Evolutionary conservation across 2,113 vertebrate genomes (phyloP).

Genomic region (Corvus hawaiiensis): DNA sequence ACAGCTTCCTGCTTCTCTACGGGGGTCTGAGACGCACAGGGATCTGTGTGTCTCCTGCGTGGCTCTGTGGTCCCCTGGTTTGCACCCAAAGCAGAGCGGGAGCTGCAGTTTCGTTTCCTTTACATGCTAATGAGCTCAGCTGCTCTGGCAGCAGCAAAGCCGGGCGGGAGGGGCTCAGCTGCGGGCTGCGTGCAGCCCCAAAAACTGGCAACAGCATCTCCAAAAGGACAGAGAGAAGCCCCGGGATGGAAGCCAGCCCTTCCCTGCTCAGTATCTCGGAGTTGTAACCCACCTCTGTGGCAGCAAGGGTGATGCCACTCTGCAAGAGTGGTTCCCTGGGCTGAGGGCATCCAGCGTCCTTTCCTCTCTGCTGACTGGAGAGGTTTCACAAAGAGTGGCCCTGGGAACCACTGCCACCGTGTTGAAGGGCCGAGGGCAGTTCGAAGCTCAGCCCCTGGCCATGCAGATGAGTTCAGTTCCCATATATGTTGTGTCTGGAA

Average conservation of each 20-base stretch:
- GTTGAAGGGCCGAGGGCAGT: not conserved
- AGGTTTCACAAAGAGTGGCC: not conserved
- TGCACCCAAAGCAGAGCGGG: not conserved
- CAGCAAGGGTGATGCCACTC: not conserved
- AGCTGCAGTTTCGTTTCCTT: not conserved
- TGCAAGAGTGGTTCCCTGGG: not conserved
- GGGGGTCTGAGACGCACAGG: fast-evolving
- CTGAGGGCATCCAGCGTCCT: not conserved
- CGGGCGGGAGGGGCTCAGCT: not conserved
- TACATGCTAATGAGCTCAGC: not conserved
- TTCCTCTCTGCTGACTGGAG: not conserved
- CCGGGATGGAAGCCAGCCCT: not conserved
- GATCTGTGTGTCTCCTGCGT: not conserved
- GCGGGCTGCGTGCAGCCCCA: not conserved
- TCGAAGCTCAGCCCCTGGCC: not conserved
- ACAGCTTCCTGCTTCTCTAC: not conserved
- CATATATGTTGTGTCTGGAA: not conserved
- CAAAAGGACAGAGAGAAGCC: not conserved
- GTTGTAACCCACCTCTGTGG: not conserved
- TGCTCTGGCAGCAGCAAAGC: constrained; percentile 1
- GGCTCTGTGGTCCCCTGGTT: not conserved
- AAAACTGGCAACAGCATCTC: not conserved
- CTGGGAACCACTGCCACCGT: not conserved
- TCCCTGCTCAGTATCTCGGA: not conserved
- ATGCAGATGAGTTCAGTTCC: not conserved